Base-by-base conservation (phyloP, 2,888 invertebrate species). In the Cryptus viduatorius region DNA sequence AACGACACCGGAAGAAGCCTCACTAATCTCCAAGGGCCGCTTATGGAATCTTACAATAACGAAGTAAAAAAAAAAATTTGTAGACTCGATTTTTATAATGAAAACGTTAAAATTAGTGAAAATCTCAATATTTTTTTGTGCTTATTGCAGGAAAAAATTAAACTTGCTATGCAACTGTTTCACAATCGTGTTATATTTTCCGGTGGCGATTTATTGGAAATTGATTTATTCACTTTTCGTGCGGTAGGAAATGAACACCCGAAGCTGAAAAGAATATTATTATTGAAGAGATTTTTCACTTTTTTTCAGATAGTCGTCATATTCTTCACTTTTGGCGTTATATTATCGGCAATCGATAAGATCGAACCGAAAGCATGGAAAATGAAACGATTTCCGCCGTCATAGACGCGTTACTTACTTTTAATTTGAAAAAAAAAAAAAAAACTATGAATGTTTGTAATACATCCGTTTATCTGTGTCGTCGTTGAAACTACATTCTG, bases 141-240 rank as follows among this genome's bases (percentile, higher is more conserved):
- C 24, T 10, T 3, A 56, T 56, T 24, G 50, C 69, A 69, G 69
- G 69, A 53, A 8, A 31, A 37, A 16, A 37, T 69, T 7, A 48
- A 16, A 29, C 16, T 37, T n/a, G 29, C 69, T 29, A 31, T 69
- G 10, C 50, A 69, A 12, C n/a, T 69, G 31, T n/a, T 69, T 29
- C 69, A 69, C 50, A 69, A 50, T 31, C 48, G 10, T 16, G 37
- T 69, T 16, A 16, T 0, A 8, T 69, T 69, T 12, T 50, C 1
- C 31, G 37, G 37, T 3, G 50, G 50, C 4, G 50, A 53, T 1
- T 0, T 69, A 3, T 69, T 50, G 31, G 16, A 48, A 8, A 10
- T 69, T 4, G 5, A 69, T 53, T 14, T 69, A 0, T 3, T 0
- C 8, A 48, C 48, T 3, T 48, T 68, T n/a, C 19, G 24, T 29